Evolutionary conservation across 2,888 invertebrate species (phyloP).

Genomic region (Ophioninae sp.): DNA sequence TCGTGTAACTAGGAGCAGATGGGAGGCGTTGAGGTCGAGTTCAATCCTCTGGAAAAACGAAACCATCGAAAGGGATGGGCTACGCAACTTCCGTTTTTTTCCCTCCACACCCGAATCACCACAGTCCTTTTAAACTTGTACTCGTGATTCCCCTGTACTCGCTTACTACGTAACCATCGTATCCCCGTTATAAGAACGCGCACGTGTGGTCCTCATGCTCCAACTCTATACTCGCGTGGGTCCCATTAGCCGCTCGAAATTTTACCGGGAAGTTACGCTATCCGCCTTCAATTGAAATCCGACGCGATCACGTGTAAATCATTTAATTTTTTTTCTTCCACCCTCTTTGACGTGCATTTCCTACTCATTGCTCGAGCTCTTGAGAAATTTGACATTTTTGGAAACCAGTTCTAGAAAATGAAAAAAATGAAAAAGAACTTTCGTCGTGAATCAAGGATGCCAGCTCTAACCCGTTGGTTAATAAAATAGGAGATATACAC

Average conservation of each 20-base stretch:
- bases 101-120: slow-evolving; percentile 15
- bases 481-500: too few species aligned
- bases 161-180: slow-evolving; percentile 70
- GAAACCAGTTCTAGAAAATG: not conserved
- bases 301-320: slow-evolving; percentile 47
- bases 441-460: too few species aligned
- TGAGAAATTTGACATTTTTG: not conserved
- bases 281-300: slow-evolving; percentile 47
- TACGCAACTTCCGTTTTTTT: slow-evolving; percentile 28
- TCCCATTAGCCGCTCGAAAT: slow-evolving; percentile 76
- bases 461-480: too few species aligned
- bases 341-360: slow-evolving; percentile 28
- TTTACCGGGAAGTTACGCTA: slow-evolving; percentile 41
- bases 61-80: slow-evolving; percentile 30
- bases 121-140: slow-evolving; percentile 44
- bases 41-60: slow-evolving; percentile 58
- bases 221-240: slow-evolving; percentile 71
- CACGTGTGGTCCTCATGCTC: slow-evolving; percentile 79
- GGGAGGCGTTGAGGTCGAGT: slow-evolving; percentile 69
- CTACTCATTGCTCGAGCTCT: not conserved
- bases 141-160: slow-evolving; percentile 60
- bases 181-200: slow-evolving; percentile 64
- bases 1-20: slow-evolving; percentile 79
- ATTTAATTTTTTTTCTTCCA: slow-evolving; percentile 27
- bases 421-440: too few species aligned